Percentiles rank a stretch among this genome's conserved stretches.
These are phyloP conservation scores for Catamblyrhynchus diadema DNA, from an alignment of 2,797 vertebrate genomes.

Conservation along the genomic window DNA sequence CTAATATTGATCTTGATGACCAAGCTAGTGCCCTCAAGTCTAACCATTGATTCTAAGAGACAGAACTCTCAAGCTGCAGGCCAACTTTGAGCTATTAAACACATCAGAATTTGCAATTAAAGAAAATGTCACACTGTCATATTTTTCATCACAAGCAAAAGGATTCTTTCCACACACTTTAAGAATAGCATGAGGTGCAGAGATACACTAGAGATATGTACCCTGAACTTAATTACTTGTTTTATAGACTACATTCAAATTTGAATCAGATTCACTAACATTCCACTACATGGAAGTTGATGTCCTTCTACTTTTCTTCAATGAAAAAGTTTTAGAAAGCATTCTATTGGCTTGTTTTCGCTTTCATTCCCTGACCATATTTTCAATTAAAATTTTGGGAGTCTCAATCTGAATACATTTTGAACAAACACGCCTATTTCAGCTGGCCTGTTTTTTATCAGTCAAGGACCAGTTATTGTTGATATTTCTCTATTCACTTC, in stretches of 20 bases:
- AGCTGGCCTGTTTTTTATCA: not conserved
- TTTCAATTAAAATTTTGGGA: not conserved
- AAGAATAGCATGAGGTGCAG: constrained; percentile 35
- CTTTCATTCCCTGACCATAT: not conserved
- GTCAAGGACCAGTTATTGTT: not conserved
- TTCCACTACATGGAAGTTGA: not conserved
- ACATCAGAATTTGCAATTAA: constrained; percentile 73
- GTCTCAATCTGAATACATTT: not conserved
- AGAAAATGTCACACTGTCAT: constrained; percentile 70
- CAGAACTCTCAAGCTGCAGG: constrained; percentile 66
- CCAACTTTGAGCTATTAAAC: constrained; percentile 75
- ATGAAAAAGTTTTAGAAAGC: constrained; percentile 12
- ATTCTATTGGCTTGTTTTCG: not conserved
- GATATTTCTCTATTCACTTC: not conserved
- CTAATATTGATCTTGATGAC: constrained; percentile 79
- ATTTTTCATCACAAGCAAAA: constrained; percentile 62
- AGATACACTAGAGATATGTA: constrained; percentile 17
- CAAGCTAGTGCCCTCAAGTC: constrained; percentile 75
- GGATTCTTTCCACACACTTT: constrained; percentile 47
- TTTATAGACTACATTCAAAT: not conserved
- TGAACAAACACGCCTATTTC: not conserved
- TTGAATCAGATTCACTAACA: not conserved
- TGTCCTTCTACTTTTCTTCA: constrained; percentile 15
- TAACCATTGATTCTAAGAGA: constrained; percentile 77
- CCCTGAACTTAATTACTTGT: not conserved